Evolutionary conservation across 1,140 invertebrate genomes (phyloP), one percentile per base, ranked within the genome.

Genomic region (Panagrolaimus sp.): DNA sequence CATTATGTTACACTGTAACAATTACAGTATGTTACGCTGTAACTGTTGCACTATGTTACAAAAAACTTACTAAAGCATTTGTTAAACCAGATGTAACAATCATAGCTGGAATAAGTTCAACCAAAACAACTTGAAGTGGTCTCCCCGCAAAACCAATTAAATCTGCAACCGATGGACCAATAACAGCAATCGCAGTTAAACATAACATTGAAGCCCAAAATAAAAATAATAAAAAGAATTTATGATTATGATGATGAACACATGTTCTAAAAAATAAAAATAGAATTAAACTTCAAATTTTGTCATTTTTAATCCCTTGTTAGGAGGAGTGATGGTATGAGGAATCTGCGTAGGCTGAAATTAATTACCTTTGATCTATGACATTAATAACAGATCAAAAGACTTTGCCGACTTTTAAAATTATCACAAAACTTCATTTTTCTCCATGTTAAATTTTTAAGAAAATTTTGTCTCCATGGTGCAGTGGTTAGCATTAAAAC

Each of bases 191-290:
- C 17, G 70, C 48, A 32, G 45, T 67, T 43, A 71, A 9, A 12
- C 65, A 65, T 17, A 71, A 28, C 15, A 63, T 44, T 17, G 55
- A 28, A 15, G 70, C 65, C 70, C 70, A 71, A 24, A 71, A 21
- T 7, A 75, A 66, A 52, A 68, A 71, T 15, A 70, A 63, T 5
- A 75, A 24, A 58, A 74, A 75, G 46, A 48, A 69, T 66, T 73
- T 73, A 45, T 73, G 70, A 55, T 75, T 75, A 1, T 38, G 32
- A 28, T 38, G 46, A 48, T 75, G 71, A 32, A 75, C 63, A 47
- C 74, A 75, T 24, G 63, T 47, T 62, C 63, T 26, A 47, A 63
- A 43, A 24, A 28, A 12, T 12, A 46, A 38, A 38, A 38, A 38
- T 7, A 2, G 32, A 38, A n/a, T n/a, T n/a, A n/a, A n/a, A n/a